Evolutionary conservation across 2,888 invertebrate genomes (phyloP), one percentile per base, ranked within the genome.

Genomic region (Matsumyia berberina): DNA sequence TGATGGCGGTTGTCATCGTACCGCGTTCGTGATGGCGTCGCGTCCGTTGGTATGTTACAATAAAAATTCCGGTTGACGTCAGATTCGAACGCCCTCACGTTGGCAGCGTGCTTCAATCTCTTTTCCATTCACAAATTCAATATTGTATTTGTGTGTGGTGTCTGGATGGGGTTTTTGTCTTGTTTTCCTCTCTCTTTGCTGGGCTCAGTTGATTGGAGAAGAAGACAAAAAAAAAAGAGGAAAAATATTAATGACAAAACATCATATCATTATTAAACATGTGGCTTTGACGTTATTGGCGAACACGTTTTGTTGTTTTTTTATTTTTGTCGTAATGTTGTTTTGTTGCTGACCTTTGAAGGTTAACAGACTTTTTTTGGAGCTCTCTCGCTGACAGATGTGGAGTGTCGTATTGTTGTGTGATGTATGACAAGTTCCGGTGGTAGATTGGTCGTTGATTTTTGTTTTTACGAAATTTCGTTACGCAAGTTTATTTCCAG

Each of bases 81-180:
- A 64, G 51, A 42, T 49, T 81, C 44, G 42, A 70, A 76, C 81
- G 64, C 69, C 76, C 64, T 51, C 69, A 46, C 76, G 42, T 57
- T 70, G 51, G 37, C 60, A 51, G 76, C 33, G 17, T 77, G 76
- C 58, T 77, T 58, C 51, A 60, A 24, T 60, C 57, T 53, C n/a
- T 74, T 80, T 53, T 76, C 55, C 81, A 81, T 81, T 81, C 81
- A 81, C 76, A 76, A 81, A 81, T 53, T 37, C 64, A 17, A 49
- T 17, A 64, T 64, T 70, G 53, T 70, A 42, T 53, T 53, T 51
- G n/a, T n/a, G n/a, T 70, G 70, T 24, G 60, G 58, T 58, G 57
- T 62, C 55, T 11, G 42, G 3, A 35, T 33, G 44, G 15, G 24
- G 33, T 57, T 29, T 8, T 55, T 35, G 24, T 24, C 15, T 29